These are phyloP conservation scores for Crax fasciolata DNA, from an alignment of 2,797 vertebrate species.

Conservation along the genomic window DNA sequence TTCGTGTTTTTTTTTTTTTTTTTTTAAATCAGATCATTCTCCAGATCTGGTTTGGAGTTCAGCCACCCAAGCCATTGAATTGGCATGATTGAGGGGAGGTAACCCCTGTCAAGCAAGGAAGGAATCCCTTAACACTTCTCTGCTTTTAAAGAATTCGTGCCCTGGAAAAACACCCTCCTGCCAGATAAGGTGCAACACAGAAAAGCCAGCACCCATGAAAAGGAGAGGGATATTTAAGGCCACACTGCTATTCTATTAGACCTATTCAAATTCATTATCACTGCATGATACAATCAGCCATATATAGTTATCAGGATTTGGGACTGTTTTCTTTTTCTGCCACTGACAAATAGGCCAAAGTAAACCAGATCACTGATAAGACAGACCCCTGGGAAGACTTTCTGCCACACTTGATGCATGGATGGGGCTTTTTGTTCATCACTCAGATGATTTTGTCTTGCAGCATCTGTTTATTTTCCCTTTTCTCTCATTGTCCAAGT, in stretches of 20 bases:
- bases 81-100: not conserved
- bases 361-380: slow-evolving; percentile 81
- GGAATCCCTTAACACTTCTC: slow-evolving; percentile 57
- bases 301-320: slow-evolving; percentile 66
- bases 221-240: slow-evolving; percentile 42
- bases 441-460: slow-evolving; percentile 51
- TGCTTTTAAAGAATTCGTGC: slow-evolving; percentile 28
- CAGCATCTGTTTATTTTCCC: slow-evolving; percentile 66
- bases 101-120: slow-evolving; percentile 39
- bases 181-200: slow-evolving; percentile 39
- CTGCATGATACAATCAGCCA: slow-evolving; percentile 60
- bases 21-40: not conserved
- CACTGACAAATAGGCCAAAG: slow-evolving; percentile 72
- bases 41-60: not conserved
- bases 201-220: slow-evolving; percentile 22
- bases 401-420: slow-evolving; percentile 58
- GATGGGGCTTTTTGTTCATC: slow-evolving; percentile 56
- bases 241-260: slow-evolving; percentile 41
- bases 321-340: slow-evolving; percentile 82
- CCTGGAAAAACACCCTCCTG: slow-evolving; percentile 43
- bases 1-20: not conserved
- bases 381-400: slow-evolving; percentile 65
- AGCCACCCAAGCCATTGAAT: not conserved
- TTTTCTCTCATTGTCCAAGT: slow-evolving; percentile 46
- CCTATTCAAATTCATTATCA: slow-evolving; percentile 67